Evolutionary conservation across 2,888 invertebrate species (phyloP).

Genomic region (Microplitis deprimator): DNA sequence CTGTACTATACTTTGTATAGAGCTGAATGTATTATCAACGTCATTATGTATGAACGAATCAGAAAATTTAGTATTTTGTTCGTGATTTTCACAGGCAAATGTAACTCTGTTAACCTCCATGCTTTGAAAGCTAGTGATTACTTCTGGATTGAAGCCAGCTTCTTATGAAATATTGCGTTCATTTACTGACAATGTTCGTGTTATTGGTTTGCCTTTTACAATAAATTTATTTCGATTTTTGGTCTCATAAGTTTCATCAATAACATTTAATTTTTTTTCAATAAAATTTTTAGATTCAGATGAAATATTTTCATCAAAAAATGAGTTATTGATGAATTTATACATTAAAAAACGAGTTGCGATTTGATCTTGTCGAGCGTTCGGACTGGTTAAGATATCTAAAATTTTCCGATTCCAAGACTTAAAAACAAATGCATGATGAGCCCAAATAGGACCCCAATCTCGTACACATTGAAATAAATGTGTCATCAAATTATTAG

Average conservation of each 20-base stretch:
- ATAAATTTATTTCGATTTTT: background rate
- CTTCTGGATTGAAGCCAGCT: background rate
- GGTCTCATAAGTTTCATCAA: background rate
- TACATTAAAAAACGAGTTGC: conserved; percentile 14
- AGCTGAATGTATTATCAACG: background rate
- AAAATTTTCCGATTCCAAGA: conserved; percentile 41
- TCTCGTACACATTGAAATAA: conserved; percentile 29
- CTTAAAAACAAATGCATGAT: conserved; percentile 38
- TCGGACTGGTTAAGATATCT: conserved; percentile 2
- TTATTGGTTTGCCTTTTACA: background rate
- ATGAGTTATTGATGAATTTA: background rate
- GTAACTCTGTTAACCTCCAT: background rate
- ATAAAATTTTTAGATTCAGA: background rate
- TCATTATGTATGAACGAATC: background rate
- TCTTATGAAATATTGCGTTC: background rate
- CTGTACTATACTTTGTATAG: background rate
- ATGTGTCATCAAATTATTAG: conserved; percentile 33
- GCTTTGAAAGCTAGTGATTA: background rate
- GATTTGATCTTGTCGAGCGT: conserved; percentile 1
- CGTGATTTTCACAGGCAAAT: background rate
- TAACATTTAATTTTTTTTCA: background rate
- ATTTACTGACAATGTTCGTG: background rate
- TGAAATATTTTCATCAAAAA: background rate
- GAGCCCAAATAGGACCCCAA: conserved; percentile 40
- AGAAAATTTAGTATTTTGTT: background rate